A percentile compares a stretch with the other conserved stretches of the same genome.
Evolutionary conservation across 2,888 invertebrate genomes (phyloP).

Genomic region (Chalcosyrphus nemorum): DNA sequence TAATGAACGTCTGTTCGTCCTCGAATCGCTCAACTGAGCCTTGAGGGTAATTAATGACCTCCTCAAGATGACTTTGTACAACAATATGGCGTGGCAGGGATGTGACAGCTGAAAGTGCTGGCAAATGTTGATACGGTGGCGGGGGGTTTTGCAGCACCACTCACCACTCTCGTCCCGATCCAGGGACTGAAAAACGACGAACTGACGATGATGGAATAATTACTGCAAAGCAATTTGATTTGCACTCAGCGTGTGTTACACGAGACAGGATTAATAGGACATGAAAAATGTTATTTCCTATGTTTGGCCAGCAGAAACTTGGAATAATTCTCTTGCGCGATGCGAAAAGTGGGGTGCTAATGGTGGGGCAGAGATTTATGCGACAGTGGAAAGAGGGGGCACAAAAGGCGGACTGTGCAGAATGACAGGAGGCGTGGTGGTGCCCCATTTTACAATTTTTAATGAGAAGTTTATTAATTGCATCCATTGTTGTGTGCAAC

Average conservation of each 20-base stretch:
- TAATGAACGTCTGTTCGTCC: constrained; percentile 70
- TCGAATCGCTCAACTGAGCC: constrained; percentile 65
- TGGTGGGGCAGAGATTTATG: constrained; percentile 41
- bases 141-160: constrained; percentile 17
- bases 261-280: constrained; percentile 72
- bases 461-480: constrained; percentile 71
- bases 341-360: neutral
- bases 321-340: neutral
- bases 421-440: constrained; percentile 67
- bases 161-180: constrained; percentile 33
- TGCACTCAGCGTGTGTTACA: constrained; percentile 70
- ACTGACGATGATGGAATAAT: constrained; percentile 72
- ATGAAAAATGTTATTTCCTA: constrained; percentile 68
- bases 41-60: constrained; percentile 72
- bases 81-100: constrained; percentile 72
- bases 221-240: constrained; percentile 72
- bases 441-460: constrained; percentile 67
- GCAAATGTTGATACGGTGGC: neutral
- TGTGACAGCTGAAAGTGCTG: constrained; percentile 65
- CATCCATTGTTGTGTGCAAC: constrained; percentile 47
- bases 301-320: constrained; percentile 10
- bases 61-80: constrained; percentile 71
- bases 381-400: constrained; percentile 55
- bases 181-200: constrained; percentile 42
- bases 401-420: constrained; percentile 2